These are phyloP conservation scores for Agonopterix alstromeriana DNA, from an alignment of 2,888 invertebrate species.

Conservation along the genomic window DNA sequence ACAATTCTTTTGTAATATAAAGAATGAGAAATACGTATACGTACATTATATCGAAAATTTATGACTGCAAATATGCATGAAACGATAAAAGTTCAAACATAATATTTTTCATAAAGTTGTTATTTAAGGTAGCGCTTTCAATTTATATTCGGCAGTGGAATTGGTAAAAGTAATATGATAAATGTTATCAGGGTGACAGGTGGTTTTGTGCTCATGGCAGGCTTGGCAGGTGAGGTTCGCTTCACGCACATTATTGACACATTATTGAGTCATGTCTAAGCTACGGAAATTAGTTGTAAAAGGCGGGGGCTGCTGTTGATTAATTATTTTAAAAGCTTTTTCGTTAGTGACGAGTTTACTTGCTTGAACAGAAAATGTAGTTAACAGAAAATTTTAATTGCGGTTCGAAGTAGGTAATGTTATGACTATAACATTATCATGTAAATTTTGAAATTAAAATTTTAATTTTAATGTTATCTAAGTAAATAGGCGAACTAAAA, in stretches of 20 bases:
- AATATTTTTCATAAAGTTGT: slow-evolving; percentile 1
- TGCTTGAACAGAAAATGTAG: too few species aligned
- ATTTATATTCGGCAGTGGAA: slow-evolving; percentile 17
- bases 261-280: slow-evolving; percentile 46
- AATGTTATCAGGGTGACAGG: slow-evolving; percentile 51
- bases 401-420: too few species aligned
- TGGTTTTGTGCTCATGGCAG: slow-evolving; percentile 30
- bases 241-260: slow-evolving; percentile 43
- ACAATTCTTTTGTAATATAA: neutral
- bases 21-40: neutral
- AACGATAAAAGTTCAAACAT: neutral
- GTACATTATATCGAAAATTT: neutral
- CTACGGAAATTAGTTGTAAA: slow-evolving; percentile 43
- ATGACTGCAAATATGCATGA: neutral
- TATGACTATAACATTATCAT: too few species aligned
- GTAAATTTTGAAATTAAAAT: too few species aligned
- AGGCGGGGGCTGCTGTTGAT: slow-evolving; percentile 25
- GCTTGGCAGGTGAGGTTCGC: slow-evolving; percentile 21
- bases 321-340: slow-evolving; percentile 39
- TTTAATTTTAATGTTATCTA: too few species aligned
- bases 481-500: too few species aligned
- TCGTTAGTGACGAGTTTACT: slow-evolving; percentile 10
- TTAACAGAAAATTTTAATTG: too few species aligned
- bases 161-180: slow-evolving; percentile 50
- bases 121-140: slow-evolving; percentile 3